These are phyloP conservation scores for Cynocephalus volans DNA, from an alignment of 2,113 vertebrate genomes.

Conservation along the genomic window DNA sequence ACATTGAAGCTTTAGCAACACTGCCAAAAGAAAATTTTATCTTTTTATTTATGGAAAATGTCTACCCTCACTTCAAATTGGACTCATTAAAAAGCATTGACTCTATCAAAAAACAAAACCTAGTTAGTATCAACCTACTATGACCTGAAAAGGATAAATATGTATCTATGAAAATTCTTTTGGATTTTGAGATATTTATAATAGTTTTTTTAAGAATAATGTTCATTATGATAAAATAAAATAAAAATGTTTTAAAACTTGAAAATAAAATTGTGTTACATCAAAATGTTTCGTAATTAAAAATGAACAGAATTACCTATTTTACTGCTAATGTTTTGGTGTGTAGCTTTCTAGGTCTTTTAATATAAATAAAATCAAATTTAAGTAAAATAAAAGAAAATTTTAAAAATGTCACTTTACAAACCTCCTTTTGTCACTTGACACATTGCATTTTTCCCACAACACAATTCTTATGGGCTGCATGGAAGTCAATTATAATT, in stretches of 20 bases:
- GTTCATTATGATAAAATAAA: not conserved
- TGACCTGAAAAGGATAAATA: not conserved
- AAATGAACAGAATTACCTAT: not conserved
- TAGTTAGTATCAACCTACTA: not conserved
- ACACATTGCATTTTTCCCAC: not conserved
- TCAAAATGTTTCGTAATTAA: not conserved
- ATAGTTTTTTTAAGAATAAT: not conserved
- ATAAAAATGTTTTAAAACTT: not conserved
- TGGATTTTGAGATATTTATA: not conserved
- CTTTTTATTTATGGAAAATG: constrained; percentile 1
- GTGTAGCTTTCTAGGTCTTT: not conserved
- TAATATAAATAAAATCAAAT: not conserved
- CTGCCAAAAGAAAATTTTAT: not conserved
- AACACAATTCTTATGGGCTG: not conserved
- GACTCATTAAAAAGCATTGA: not conserved
- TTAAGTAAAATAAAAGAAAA: not conserved
- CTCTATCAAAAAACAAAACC: not conserved
- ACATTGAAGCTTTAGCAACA: constrained; percentile 20
- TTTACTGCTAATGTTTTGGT: not conserved
- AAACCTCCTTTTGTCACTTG: not conserved
- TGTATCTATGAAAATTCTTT: not conserved
- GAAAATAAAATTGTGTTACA: not conserved
- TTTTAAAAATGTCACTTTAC: not conserved
- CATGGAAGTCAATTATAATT: not conserved
- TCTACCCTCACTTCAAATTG: not conserved